phyloP scores from a whole-genome alignment of 2,888 invertebrate genomes.

The Drosophila pullipes region DNA sequence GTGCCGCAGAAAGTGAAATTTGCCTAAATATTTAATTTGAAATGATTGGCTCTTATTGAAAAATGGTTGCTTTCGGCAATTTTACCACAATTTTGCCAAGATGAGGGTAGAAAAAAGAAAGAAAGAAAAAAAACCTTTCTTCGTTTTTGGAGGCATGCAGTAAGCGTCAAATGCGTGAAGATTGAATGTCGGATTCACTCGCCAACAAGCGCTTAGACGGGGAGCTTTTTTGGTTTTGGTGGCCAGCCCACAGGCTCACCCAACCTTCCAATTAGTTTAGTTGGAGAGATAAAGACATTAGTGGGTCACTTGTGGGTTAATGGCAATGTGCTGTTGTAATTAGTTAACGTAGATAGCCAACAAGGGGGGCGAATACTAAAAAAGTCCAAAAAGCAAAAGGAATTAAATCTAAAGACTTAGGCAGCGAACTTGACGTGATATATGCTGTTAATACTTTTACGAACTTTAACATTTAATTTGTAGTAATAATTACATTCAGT shows the following conservation, averaged over 20 bases:
- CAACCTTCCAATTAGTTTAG: slow-evolving; percentile 13
- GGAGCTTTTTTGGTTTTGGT: slow-evolving; percentile 3
- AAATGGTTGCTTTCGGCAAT: slow-evolving; percentile 17
- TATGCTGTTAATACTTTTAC: not conserved
- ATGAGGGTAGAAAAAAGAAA: not conserved
- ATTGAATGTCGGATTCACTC: slow-evolving; percentile 24
- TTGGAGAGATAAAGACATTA: slow-evolving; percentile 54
- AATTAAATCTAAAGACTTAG: slow-evolving; percentile 48
- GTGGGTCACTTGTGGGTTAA: slow-evolving; percentile 54
- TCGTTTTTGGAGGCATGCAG: slow-evolving; percentile 26
- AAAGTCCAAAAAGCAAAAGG: not conserved
- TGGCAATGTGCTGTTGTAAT: slow-evolving; percentile 46
- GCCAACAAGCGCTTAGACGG: slow-evolving; percentile 13
- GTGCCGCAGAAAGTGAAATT: slow-evolving; percentile 49
- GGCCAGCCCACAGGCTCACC: slow-evolving; percentile 22
- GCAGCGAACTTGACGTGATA: slow-evolving; percentile 35
- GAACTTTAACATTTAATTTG: not conserved
- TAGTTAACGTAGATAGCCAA: slow-evolving; percentile 13
- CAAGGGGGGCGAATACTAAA: not conserved
- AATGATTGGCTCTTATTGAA: slow-evolving; percentile 40
- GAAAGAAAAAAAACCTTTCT: slow-evolving; percentile 23
- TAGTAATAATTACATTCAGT: not conserved
- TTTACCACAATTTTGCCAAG: slow-evolving; percentile 1
- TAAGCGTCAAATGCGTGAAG: slow-evolving; percentile 39
- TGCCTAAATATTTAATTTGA: slow-evolving; percentile 35